Base-by-base conservation (phyloP, 2,113 vertebrate species). In the Sceloporus tristichus region DNA sequence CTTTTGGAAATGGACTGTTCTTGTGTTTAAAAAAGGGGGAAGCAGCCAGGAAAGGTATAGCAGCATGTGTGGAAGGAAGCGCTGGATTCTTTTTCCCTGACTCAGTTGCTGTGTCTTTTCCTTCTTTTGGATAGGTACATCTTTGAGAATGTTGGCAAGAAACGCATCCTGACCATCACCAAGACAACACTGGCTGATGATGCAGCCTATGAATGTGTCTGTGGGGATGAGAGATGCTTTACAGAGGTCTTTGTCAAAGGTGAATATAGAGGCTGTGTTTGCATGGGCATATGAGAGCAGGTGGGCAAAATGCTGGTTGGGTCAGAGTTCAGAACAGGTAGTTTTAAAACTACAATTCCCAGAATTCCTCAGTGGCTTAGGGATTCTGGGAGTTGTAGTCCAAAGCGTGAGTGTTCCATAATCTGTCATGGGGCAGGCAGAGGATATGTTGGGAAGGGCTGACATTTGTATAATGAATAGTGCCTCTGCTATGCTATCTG, bases 181-280 rank as follows among this genome's bases (percentile, higher is more conserved):
- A 98, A 98, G 95, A 98, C 97, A 95, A 98, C 96, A 0, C 93
- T 98, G 94, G 97, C 98, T 0, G 98, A 99, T 13, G 98, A 98
- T 19, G 98, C 98, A 0, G 97, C 96, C 0, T 99, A 99, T 5
- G 98, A 99, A 92, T 98, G 97, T 18, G 94, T 97, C 2, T 94
- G 98, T 2, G 97, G 96, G 2, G 98, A 98, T 0, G 98, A 99
- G 92, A 98, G 98, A 90, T 94, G 96, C 90, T 97, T 96, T 96
- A 98, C 98, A 0, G 98, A 99, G 92, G 91, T 99, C 90, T 98
- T 98, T 9, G 97, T 99, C 90, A 98, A 96, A 97, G 98, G 98
- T 98, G 94, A 87, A 90, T 38, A 6, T 38, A 3, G 53, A 19
- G 29, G 13, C 48, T 1, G 71, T 5, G 14, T 27, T 23, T 10